phyloP scores from a whole-genome alignment of 2,113 vertebrate genomes.

The Oenanthe melanoleuca region DNA sequence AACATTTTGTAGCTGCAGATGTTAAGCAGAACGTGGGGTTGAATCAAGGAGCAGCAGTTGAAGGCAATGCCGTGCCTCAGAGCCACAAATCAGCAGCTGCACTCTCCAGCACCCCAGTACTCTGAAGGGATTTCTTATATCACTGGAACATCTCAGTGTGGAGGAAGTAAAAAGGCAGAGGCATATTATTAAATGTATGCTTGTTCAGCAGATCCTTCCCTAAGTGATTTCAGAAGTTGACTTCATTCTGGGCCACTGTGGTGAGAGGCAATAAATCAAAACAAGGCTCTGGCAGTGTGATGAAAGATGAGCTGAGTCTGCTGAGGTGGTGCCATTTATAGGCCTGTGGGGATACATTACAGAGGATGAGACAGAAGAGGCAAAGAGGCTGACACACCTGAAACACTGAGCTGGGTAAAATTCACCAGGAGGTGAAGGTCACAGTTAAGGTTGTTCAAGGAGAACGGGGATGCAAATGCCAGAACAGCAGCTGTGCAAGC shows the following conservation, averaged over 20 bases:
- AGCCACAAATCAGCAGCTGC: conserved; percentile 22
- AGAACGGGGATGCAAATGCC: neutral
- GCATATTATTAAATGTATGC: conserved; percentile 50
- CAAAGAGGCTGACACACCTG: neutral
- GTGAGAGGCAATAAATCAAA: conserved; percentile 58
- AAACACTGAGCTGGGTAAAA: conserved; percentile 18
- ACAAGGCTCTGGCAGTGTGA: neutral
- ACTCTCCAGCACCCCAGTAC: neutral
- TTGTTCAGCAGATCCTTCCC: conserved; percentile 60
- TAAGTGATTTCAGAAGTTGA: conserved; percentile 53
- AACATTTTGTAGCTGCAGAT: conserved; percentile 28
- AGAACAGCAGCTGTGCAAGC: conserved; percentile 30
- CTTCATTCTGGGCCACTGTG: conserved; percentile 41
- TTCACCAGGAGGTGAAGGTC: conserved; percentile 11
- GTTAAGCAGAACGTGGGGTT: neutral
- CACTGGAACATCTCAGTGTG: neutral
- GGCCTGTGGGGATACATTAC: conserved; percentile 12
- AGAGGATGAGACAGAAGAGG: neutral
- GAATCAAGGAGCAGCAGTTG: conserved; percentile 11
- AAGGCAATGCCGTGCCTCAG: conserved; percentile 22
- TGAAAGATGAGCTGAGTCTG: conserved; percentile 41
- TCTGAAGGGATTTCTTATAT: neutral
- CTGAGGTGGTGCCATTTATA: conserved; percentile 53
- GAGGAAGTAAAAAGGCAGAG: neutral
- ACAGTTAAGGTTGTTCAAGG: neutral